Evolutionary conservation across 2,797 vertebrate species (phyloP).

Genomic region (Sebastes trivittatus): DNA sequence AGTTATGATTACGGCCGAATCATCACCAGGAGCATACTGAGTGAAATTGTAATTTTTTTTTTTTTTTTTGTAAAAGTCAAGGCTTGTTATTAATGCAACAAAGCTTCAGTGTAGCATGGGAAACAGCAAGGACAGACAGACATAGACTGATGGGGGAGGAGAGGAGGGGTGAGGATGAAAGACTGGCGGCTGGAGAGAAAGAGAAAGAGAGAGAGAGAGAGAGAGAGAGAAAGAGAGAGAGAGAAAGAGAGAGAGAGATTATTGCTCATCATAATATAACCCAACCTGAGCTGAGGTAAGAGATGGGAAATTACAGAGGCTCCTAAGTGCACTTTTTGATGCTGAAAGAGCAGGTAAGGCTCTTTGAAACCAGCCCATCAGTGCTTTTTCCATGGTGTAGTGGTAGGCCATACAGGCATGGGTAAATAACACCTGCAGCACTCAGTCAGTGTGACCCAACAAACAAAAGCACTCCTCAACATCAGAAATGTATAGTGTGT

Average conservation of each 20-base stretch:
- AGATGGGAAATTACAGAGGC: constrained; percentile 64
- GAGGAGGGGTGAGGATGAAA: constrained; percentile 48
- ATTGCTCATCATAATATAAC: constrained; percentile 62
- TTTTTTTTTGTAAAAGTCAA: constrained; percentile 4
- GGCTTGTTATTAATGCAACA: constrained; percentile 45
- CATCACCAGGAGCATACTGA: neutral
- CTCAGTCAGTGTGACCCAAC: constrained; percentile 51
- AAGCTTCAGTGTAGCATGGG: constrained; percentile 7
- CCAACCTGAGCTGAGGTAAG: constrained; percentile 47
- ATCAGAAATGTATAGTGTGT: constrained; percentile 29
- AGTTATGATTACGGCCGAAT: constrained; percentile 15
- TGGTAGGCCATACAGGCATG: constrained; percentile 31
- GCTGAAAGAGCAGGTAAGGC: constrained; percentile 66
- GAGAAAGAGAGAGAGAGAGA: constrained; percentile 13
- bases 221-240: constrained; percentile 7
- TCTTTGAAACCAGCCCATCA: constrained; percentile 71
- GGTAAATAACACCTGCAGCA: constrained; percentile 73
- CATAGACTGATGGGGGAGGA: constrained; percentile 2
- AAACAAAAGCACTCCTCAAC: constrained; percentile 57
- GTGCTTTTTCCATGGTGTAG: constrained; percentile 41
- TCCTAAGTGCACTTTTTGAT: constrained; percentile 73
- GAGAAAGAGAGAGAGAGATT: constrained; percentile 3
- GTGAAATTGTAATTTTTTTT: neutral
- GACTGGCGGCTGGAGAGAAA: constrained; percentile 8
- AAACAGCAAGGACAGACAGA: constrained; percentile 24